A percentile compares a stretch with the other conserved stretches of the same genome.
Conservation (phyloP, 2,113 vertebrate genomes). For the Scytalopus superciliaris region DNA sequence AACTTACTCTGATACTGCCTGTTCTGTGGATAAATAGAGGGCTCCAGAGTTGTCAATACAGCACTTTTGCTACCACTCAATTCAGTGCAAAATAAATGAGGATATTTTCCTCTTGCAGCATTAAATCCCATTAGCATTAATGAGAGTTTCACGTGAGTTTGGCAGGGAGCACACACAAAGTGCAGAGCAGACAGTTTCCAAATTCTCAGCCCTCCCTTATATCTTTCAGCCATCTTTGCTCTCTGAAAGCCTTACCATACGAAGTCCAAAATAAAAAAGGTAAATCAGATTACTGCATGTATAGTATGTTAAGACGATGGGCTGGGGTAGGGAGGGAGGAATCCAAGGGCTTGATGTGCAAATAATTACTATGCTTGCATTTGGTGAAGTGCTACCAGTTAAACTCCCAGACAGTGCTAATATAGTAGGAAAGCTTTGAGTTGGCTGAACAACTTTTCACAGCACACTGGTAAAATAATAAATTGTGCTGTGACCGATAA, state of each 20-base stretch:
- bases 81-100: slow-evolving; percentile 58
- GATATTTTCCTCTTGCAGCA: slow-evolving; percentile 59
- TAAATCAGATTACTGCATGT: slow-evolving; percentile 21
- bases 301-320: neutral
- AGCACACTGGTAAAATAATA: slow-evolving; percentile 54
- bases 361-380: slow-evolving; percentile 42
- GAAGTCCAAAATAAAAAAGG: slow-evolving; percentile 28
- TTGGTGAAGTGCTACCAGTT: neutral
- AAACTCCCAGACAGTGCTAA: neutral
- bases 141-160: slow-evolving; percentile 40
- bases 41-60: slow-evolving; percentile 44
- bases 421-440: neutral
- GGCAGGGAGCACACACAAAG: slow-evolving; percentile 36
- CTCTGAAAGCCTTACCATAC: neutral
- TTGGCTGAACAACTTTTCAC: slow-evolving; percentile 46
- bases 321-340: neutral
- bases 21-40: slow-evolving; percentile 33
- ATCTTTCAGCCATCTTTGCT: slow-evolving; percentile 32
- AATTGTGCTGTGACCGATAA: slow-evolving; percentile 58
- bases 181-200: slow-evolving; percentile 57
- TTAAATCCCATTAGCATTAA: slow-evolving; percentile 70
- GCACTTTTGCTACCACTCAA: slow-evolving; percentile 36
- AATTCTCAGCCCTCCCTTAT: slow-evolving; percentile 28
- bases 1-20: neutral
- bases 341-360: neutral